These are phyloP conservation scores for Caloenas nicobarica DNA, from an alignment of 2,113 vertebrate genomes.

Conservation along the genomic window DNA sequence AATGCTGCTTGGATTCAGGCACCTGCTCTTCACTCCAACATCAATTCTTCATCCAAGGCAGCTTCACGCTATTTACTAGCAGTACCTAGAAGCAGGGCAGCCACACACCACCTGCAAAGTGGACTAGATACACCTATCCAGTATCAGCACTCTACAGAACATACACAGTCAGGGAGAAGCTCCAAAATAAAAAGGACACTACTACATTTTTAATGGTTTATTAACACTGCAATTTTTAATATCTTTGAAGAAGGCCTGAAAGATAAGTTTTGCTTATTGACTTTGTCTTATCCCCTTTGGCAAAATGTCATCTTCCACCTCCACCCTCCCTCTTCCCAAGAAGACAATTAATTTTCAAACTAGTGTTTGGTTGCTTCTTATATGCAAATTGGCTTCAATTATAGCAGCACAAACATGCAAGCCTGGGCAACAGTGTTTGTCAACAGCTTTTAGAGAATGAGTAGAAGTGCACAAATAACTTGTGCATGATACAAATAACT, in stretches of 20 bases:
- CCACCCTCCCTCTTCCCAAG: neutral
- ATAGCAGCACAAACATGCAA: conserved; percentile 49
- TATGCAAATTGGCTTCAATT: neutral
- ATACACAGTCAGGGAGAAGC: neutral
- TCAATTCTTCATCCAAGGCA: neutral
- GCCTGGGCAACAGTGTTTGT: neutral
- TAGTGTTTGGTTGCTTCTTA: conserved; percentile 24
- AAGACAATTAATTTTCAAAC: neutral
- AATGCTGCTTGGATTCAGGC: neutral
- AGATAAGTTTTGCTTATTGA: conserved; percentile 31
- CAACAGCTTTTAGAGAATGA: conserved; percentile 15
- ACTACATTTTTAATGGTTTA: conserved; percentile 36
- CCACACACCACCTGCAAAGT: fast-evolving
- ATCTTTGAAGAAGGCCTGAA: conserved; percentile 48
- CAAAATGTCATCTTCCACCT: conserved; percentile 21
- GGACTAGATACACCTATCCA: neutral
- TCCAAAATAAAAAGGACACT: conserved; percentile 45
- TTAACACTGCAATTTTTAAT: conserved; percentile 53
- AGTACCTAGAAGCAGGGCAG: neutral
- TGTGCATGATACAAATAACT: neutral
- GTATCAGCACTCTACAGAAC: neutral
- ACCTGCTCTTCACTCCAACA: neutral
- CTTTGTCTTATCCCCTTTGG: conserved; percentile 24
- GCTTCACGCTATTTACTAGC: neutral
- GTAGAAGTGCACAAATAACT: neutral